A percentile compares a stretch with the other conserved stretches of the same genome.
These are phyloP conservation scores for Dasypogon diadema DNA, from an alignment of 2,888 invertebrate species.

Conservation along the genomic window DNA sequence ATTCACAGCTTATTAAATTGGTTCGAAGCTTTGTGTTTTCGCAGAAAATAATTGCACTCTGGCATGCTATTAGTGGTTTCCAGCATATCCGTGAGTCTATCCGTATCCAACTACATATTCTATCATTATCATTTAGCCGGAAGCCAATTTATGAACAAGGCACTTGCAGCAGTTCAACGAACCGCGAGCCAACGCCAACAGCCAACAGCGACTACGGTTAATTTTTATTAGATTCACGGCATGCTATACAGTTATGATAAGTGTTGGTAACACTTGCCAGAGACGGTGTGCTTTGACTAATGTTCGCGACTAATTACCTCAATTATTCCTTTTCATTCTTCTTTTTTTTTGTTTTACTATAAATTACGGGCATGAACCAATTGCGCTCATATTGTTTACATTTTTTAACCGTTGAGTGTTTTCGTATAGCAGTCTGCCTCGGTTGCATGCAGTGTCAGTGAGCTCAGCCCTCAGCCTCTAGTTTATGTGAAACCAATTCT, in stretches of 20 bases:
- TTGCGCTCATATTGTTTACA: slow-evolving; percentile 35
- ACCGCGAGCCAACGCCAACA: background rate
- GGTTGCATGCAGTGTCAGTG: too few species aligned
- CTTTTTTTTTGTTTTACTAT: slow-evolving; percentile 2
- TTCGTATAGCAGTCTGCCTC: too few species aligned
- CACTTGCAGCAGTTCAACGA: slow-evolving; percentile 27
- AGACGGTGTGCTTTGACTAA: slow-evolving; percentile 26
- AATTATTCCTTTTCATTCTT: background rate
- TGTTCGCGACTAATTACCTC: slow-evolving; percentile 28
- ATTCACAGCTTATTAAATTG: too few species aligned
- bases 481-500: too few species aligned
- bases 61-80: background rate
- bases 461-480: too few species aligned
- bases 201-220: background rate
- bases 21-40: background rate
- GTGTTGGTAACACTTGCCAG: slow-evolving; percentile 12
- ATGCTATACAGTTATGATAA: background rate
- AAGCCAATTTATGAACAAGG: slow-evolving; percentile 4
- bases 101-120: slow-evolving; percentile 13
- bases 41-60: slow-evolving; percentile 6
- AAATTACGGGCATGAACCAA: background rate
- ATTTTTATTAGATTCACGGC: slow-evolving; percentile 16
- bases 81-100: background rate
- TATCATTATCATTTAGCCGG: slow-evolving; percentile 7
- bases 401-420: background rate